Conservation (phyloP, 2,888 invertebrate genomes). For the Itoplectis maculator region DNA sequence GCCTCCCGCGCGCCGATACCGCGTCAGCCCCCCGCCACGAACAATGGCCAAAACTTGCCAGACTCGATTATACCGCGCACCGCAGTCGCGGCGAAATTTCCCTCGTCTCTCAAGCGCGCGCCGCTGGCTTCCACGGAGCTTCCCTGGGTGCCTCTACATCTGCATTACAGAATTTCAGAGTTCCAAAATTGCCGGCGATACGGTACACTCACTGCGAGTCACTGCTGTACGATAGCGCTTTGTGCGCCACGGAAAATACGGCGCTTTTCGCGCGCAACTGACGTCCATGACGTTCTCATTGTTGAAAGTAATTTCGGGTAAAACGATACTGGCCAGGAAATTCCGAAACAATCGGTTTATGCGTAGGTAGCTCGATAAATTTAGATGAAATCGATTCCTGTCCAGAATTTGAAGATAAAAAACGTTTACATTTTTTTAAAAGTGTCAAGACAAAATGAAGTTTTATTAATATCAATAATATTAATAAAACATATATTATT, state of each 20-base stretch:
- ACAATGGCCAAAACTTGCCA: constrained; percentile 41
- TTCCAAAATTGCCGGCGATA: constrained; percentile 20
- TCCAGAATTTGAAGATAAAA: too few species aligned
- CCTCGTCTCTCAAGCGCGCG: not conserved
- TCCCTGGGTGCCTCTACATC: not conserved
- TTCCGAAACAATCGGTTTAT: too few species aligned
- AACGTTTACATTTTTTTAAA: too few species aligned
- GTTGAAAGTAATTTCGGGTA: too few species aligned
- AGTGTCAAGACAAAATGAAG: too few species aligned
- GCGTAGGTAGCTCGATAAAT: too few species aligned
- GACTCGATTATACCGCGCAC: constrained; percentile 26
- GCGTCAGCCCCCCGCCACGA: not conserved
- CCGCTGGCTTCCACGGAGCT: not conserved
- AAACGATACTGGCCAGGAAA: too few species aligned
- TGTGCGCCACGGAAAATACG: not conserved
- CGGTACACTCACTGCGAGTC: not conserved
- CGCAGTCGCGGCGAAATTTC: constrained; percentile 11
- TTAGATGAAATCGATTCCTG: too few species aligned
- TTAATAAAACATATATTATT: too few species aligned
- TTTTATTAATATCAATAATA: not conserved
- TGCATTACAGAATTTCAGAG: constrained; percentile 13
- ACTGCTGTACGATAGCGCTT: not conserved
- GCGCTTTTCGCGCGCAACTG: not conserved
- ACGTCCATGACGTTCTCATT: not conserved
- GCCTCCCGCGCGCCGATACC: not conserved